Percentiles rank a stretch among this genome's conserved stretches.
Conservation (phyloP, 2,888 invertebrate species). For the Horisme vitalbata region DNA sequence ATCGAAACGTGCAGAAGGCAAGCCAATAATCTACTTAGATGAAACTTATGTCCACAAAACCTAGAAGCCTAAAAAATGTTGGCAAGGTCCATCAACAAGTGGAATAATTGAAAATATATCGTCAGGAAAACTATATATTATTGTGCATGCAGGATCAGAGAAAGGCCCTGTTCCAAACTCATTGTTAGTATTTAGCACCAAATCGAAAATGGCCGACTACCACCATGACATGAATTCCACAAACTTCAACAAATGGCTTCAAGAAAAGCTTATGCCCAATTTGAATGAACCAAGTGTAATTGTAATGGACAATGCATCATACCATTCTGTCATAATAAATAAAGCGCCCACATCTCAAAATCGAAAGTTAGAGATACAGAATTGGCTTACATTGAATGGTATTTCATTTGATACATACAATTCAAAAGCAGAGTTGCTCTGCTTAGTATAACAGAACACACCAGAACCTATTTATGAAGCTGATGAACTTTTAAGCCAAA, state of each 20-base stretch:
- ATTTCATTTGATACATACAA: slow-evolving; percentile 27
- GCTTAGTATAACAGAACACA: slow-evolving; percentile 30
- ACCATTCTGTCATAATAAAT: slow-evolving; percentile 22
- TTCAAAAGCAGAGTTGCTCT: slow-evolving; percentile 29
- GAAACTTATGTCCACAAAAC: too few species aligned
- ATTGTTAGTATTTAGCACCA: slow-evolving; percentile 8
- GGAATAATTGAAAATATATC: slow-evolving; percentile 31
- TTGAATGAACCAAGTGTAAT: slow-evolving; percentile 25
- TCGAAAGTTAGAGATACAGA: too few species aligned
- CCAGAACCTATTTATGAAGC: slow-evolving; percentile 25
- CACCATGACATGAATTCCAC: slow-evolving; percentile 14
- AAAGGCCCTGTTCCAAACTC: slow-evolving; percentile 10
- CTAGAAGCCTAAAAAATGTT: slow-evolving; percentile 34
- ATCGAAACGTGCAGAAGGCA: too few species aligned
- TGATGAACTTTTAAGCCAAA: slow-evolving; percentile 29
- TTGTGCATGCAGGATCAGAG: slow-evolving; percentile 18
- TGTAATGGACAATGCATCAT: slow-evolving; percentile 26
- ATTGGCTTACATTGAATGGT: too few species aligned
- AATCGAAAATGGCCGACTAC: slow-evolving; percentile 9
- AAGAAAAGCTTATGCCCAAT: slow-evolving; percentile 27
- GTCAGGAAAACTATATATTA: too few species aligned
- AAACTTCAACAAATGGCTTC: slow-evolving; percentile 27
- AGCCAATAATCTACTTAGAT: too few species aligned
- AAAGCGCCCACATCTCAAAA: slow-evolving; percentile 20
- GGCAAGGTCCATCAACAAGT: slow-evolving; percentile 33